Conservation (phyloP, 2,888 invertebrate species). For the Lasioglossum leucozonium region DNA sequence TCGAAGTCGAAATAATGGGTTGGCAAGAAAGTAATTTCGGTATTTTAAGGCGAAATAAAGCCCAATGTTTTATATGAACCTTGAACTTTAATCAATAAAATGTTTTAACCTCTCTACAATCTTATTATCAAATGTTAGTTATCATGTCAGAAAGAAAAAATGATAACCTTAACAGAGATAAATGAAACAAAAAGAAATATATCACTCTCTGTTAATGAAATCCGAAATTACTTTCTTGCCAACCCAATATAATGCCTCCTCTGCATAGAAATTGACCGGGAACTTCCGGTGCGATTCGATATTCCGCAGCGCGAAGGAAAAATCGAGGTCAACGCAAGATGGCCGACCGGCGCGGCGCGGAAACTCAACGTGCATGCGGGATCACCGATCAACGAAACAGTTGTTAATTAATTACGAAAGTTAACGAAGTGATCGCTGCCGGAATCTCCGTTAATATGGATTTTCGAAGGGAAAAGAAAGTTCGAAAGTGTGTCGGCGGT, state of each 20-base stretch:
- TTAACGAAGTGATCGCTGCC: background rate
- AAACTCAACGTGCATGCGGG: background rate
- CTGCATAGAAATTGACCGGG: conserved; percentile 1
- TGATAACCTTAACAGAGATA: too few relatives aligned
- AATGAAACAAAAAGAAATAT: too few relatives aligned
- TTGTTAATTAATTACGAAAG: conserved; percentile 26
- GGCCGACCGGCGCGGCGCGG: background rate
- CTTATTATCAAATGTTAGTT: too few relatives aligned
- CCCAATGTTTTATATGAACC: too few relatives aligned
- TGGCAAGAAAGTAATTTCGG: too few relatives aligned
- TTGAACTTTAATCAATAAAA: too few relatives aligned
- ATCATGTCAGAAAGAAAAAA: too few relatives aligned
- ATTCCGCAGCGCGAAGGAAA: background rate
- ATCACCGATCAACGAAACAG: conserved; percentile 23
- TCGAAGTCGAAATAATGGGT: background rate
- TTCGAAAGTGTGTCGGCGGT: background rate
- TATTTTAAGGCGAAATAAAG: too few relatives aligned
- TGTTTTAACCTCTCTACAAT: too few relatives aligned
- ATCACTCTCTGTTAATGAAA: too few relatives aligned
- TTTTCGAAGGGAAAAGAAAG: conserved; percentile 15
- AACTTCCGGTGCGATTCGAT: background rate
- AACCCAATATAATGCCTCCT: background rate
- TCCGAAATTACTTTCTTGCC: too few relatives aligned
- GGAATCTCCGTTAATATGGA: background rate
- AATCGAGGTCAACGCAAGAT: conserved; percentile 38